Conservation (phyloP, 2,888 invertebrate species). For the Rhagophthalmus giganteus region DNA sequence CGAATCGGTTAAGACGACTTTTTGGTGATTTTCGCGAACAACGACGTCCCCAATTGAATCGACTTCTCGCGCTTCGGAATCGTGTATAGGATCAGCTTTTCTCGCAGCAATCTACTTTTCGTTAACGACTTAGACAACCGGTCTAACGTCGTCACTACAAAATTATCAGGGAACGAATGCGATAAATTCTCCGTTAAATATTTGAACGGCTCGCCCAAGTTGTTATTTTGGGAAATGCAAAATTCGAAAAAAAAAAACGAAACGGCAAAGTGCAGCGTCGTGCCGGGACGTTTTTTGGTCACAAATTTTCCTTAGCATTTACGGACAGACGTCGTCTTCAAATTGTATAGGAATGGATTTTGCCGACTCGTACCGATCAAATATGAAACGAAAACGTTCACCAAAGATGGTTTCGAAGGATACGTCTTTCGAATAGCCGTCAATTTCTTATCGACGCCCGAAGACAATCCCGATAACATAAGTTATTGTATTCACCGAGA, state of each 20-base stretch:
- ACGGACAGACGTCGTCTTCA: slow-evolving; percentile 58
- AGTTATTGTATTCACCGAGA: slow-evolving; percentile 68
- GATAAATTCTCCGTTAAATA: slow-evolving; percentile 60
- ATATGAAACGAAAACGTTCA: slow-evolving; percentile 51
- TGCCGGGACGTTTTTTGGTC: slow-evolving; percentile 73
- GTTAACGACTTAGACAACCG: slow-evolving; percentile 66
- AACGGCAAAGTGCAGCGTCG: slow-evolving; percentile 67
- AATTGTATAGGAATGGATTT: slow-evolving; percentile 74
- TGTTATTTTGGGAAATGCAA: slow-evolving; percentile 73
- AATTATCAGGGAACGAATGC: slow-evolving; percentile 2
- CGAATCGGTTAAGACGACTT: slow-evolving; percentile 81
- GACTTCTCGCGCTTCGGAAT: slow-evolving; percentile 78
- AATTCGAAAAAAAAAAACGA: too few relatives aligned
- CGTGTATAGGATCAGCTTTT: slow-evolving; percentile 71
- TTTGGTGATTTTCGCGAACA: slow-evolving; percentile 69
- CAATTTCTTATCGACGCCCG: slow-evolving; percentile 61
- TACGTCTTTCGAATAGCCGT: slow-evolving; percentile 65
- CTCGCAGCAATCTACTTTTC: slow-evolving; percentile 42
- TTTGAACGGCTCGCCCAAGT: slow-evolving; percentile 68
- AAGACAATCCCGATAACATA: slow-evolving; percentile 62
- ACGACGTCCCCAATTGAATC: slow-evolving; percentile 73
- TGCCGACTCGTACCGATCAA: slow-evolving; percentile 69
- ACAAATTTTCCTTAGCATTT: slow-evolving; percentile 68
- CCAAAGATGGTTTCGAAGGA: slow-evolving; percentile 60
- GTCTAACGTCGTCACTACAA: slow-evolving; percentile 48